Evolutionary conservation across 2,888 invertebrate species (phyloP).

Genomic region (Dryobotodes eremita): DNA sequence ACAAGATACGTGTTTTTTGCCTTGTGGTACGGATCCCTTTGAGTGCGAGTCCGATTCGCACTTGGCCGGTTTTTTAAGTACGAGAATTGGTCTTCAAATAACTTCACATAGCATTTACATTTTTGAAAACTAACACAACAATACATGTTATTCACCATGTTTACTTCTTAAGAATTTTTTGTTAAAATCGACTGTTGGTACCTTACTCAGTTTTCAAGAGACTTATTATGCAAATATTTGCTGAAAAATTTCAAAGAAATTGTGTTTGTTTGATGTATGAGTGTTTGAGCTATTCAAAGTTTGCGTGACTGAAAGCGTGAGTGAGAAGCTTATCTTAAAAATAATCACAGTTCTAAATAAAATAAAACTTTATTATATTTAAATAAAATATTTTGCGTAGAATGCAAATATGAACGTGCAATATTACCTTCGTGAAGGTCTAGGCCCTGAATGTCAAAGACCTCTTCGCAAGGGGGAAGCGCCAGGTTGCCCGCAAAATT

Average conservation of each 20-base stretch:
- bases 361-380: not conserved
- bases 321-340: constrained; percentile 10
- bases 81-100: not conserved
- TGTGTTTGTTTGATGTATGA: constrained; percentile 18
- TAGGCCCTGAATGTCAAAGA: not conserved
- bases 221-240: constrained; percentile 16
- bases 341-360: not conserved
- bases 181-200: not conserved
- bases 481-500: too few species aligned
- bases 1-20: too few species aligned
- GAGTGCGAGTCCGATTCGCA: too few species aligned
- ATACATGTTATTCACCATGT: not conserved
- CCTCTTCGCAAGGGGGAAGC: not conserved
- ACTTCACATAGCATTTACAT: not conserved
- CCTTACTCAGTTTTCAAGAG: not conserved
- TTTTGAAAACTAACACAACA: not conserved
- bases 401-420: constrained; percentile 1
- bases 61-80: not conserved
- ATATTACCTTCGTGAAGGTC: not conserved
- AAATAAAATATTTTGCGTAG: not conserved
- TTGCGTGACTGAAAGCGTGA: constrained; percentile 41
- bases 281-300: constrained; percentile 35
- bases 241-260: not conserved
- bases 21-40: too few species aligned
- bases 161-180: not conserved